phyloP scores from a whole-genome alignment of 2,888 invertebrate species.

The Andrena haemorrhoa region DNA sequence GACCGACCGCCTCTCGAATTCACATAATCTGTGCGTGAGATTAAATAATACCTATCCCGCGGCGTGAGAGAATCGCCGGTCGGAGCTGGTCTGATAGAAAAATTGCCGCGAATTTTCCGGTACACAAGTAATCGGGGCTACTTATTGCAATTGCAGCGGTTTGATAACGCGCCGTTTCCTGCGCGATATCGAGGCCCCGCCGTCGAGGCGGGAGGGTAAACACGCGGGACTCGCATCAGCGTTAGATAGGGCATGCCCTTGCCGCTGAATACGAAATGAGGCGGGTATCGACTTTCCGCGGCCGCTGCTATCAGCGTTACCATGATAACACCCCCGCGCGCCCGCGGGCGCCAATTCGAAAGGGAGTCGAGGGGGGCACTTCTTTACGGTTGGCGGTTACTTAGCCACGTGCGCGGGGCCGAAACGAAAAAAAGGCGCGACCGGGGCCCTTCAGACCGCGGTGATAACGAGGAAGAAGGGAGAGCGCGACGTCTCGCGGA shows the following conservation, averaged over 20 bases:
- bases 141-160: conserved; percentile 50
- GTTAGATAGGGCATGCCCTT: conserved; percentile 73
- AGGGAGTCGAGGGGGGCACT: conserved; percentile 57
- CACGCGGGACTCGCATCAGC: conserved; percentile 41
- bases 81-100: conserved; percentile 48
- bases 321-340: conserved; percentile 81
- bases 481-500: conserved; percentile 44
- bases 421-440: conserved; percentile 11
- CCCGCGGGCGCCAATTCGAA: conserved; percentile 41
- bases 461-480: conserved; percentile 54
- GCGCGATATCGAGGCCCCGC: background rate
- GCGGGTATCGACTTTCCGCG: conserved; percentile 80
- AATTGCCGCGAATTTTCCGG: conserved; percentile 56
- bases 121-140: conserved; percentile 6
- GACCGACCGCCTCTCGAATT: conserved; percentile 20
- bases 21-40: conserved; percentile 12
- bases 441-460: conserved; percentile 53
- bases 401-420: conserved; percentile 60
- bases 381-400: conserved; percentile 58
- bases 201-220: conserved; percentile 37
- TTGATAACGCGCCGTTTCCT: conserved; percentile 54
- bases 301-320: conserved; percentile 82
- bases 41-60: conserved; percentile 46
- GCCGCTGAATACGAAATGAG: conserved; percentile 79
- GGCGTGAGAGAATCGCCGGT: conserved; percentile 42